Percentiles rank a stretch among this genome's conserved stretches.
Conservation (phyloP, 2,888 invertebrate species). For the Lordiphosa fenestrarum region DNA sequence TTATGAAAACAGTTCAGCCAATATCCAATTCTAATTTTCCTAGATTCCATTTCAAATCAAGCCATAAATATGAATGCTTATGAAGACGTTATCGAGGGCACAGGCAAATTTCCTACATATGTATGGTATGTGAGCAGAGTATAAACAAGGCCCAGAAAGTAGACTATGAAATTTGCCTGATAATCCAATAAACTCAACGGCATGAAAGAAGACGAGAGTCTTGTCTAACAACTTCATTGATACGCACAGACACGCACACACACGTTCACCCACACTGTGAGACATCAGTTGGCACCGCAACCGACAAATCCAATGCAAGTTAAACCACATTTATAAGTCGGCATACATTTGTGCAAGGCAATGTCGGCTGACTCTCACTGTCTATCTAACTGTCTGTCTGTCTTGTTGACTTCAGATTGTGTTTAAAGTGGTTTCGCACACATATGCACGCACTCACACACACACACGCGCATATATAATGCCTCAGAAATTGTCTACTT, state of each 20-base stretch:
- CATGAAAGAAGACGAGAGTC: background rate
- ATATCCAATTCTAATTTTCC: no score
- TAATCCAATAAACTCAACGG: background rate
- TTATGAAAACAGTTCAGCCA: no score
- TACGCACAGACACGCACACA: constrained; percentile 9
- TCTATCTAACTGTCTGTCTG: constrained; percentile 7
- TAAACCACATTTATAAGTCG: constrained; percentile 70
- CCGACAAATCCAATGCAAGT: constrained; percentile 64
- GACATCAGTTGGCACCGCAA: constrained; percentile 15
- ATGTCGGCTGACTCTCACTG: constrained; percentile 4
- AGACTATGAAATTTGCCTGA: no score
- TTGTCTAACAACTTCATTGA: no score
- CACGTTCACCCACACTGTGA: constrained; percentile 1
- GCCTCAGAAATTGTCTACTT: constrained; percentile 64
- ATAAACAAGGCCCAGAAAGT: no score
- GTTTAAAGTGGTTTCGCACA: constrained; percentile 65
- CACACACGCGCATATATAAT: constrained; percentile 3
- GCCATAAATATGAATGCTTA: no score
- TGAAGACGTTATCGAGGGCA: no score
- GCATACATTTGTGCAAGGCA: constrained; percentile 32
- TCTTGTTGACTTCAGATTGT: constrained; percentile 66
- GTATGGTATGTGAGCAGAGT: no score
- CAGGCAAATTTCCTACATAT: background rate
- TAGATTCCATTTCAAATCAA: no score
- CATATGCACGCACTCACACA: constrained; percentile 21